Evolutionary conservation across 2,888 invertebrate species (phyloP), one percentile per base, ranked within the genome.

Genomic region (Eulithis prunata): DNA sequence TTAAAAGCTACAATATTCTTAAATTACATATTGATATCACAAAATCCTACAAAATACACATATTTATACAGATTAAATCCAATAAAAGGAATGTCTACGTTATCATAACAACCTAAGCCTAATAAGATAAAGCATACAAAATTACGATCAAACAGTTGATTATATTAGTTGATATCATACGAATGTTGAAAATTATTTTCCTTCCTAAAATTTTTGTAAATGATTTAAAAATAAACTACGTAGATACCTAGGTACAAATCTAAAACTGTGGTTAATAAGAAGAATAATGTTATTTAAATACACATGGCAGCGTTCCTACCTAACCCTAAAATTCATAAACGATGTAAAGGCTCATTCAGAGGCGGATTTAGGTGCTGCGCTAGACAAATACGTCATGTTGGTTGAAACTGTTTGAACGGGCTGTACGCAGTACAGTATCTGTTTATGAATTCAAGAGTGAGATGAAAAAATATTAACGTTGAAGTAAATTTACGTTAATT

Each of bases 21-120:
- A 57, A 53, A 49, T 45, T 28, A 41, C 12, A 41, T 61, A 45
- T 47, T 58, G 28, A 47, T 63, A 63, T 63, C 63, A 63, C 63
- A 63, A 63, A 57, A 21, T 57, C 10, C 62, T 62, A 57, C 57
- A 57, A 41, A 57, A 38, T 53, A 63, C 38, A 57, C 47, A 46
- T 10, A 57, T 21, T 38, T 57, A 53, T 53, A 32, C 10, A 51
- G 62, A 56, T 56, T 62, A 56, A 51, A 62, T 62, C 56, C 38
- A 57, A 41, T 46, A 57, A 51, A 43, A 32, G 36, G 36, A 57
- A 62, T 62, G 36, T 38, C 32, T 47, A 46, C 45, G n/a, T 32
- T 13, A 43, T 21, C 14, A 6, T 46, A 6, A 46, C 21, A 10
- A 10, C 14, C 2, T 14, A 41, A 53, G 14, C 47, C 11, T 38